These are phyloP conservation scores for Melanerpes aurifrons DNA, from an alignment of 2,113 vertebrate species.

Conservation along the genomic window DNA sequence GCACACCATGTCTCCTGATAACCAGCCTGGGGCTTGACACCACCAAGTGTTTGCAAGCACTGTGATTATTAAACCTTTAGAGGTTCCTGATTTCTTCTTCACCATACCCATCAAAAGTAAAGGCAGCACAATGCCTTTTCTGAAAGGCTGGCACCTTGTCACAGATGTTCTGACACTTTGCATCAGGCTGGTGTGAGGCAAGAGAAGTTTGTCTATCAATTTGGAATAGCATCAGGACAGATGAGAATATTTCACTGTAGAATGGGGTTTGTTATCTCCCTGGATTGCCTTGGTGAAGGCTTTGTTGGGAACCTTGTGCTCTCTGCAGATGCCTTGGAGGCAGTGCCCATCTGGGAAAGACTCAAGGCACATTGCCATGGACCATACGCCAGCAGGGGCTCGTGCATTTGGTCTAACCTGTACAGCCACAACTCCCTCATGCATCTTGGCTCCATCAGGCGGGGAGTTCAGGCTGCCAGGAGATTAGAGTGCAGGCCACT, in stretches of 20 bases:
- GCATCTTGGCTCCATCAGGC: not conserved
- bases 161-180: not conserved
- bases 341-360: not conserved
- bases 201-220: not conserved
- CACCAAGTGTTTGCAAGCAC: not conserved
- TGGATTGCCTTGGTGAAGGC: not conserved
- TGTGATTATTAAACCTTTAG: not conserved
- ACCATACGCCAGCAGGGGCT: not conserved
- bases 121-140: not conserved
- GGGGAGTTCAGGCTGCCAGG: not conserved
- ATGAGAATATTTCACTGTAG: not conserved
- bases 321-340: not conserved
- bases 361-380: fast-evolving
- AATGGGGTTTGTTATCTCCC: not conserved
- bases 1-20: not conserved
- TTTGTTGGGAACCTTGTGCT: not conserved
- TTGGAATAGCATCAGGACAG: not conserved
- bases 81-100: not conserved
- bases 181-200: not conserved
- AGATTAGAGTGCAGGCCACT: not conserved
- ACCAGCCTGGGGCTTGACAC: not conserved
- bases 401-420: fast-evolving
- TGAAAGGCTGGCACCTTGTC: not conserved
- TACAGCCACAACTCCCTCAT: fast-evolving
- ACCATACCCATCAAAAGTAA: not conserved